Percentiles rank a stretch among this genome's conserved stretches.
phyloP scores from a whole-genome alignment of 2,113 vertebrate species.

The Lagopus leucura region DNA sequence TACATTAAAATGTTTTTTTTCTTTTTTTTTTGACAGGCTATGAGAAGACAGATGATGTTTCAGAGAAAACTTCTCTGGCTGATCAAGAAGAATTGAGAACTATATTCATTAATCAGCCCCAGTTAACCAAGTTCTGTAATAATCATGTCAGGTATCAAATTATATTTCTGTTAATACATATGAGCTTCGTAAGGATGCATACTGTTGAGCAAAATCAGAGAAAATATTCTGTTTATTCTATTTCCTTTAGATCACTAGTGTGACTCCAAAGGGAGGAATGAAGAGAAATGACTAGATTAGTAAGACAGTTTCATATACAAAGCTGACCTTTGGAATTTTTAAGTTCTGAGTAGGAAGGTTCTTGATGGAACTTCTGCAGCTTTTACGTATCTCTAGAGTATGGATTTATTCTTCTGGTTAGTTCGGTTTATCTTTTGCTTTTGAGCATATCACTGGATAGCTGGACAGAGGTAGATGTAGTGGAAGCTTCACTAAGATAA shows the following conservation, averaged over 20 bases:
- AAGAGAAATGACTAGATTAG: neutral
- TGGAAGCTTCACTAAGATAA: neutral
- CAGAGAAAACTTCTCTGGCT: constrained; percentile 94
- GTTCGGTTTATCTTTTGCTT: neutral
- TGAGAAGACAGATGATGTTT: constrained; percentile 93
- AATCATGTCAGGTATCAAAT: constrained; percentile 92
- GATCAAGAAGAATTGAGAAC: constrained; percentile 93
- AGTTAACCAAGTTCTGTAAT: constrained; percentile 94
- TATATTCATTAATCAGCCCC: constrained; percentile 95
- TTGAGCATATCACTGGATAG: neutral
- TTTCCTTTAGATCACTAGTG: neutral
- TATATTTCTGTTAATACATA: neutral
- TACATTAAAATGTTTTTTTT: neutral
- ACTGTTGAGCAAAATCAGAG: neutral
- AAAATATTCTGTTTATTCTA: neutral
- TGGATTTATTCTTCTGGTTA: neutral
- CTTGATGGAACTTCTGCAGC: neutral
- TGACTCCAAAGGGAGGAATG: neutral
- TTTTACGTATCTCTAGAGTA: neutral
- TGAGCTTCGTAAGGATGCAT: neutral
- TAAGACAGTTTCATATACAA: neutral
- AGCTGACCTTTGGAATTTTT: neutral
- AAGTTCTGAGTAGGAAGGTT: neutral
- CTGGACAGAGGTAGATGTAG: neutral
- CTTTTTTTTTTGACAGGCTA: constrained; percentile 86